Conservation (phyloP, 2,888 invertebrate species). For the Eustalomyia histrio region DNA sequence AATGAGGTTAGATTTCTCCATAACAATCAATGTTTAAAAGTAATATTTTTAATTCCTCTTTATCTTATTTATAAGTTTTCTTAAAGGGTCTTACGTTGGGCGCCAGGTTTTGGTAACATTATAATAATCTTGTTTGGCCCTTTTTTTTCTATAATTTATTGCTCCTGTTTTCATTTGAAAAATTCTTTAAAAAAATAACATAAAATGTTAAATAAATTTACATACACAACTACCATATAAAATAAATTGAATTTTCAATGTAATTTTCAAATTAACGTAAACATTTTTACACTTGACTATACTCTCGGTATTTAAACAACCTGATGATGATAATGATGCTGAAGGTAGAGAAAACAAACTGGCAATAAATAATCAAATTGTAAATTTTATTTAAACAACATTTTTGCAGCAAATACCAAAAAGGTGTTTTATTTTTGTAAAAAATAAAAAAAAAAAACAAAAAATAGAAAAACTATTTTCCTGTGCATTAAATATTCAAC, state of each 20-base stretch:
- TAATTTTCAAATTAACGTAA: constrained; percentile 33
- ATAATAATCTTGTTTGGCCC: no score
- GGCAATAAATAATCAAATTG: constrained; percentile 34
- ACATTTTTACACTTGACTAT: constrained; percentile 6
- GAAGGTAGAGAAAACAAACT: not conserved
- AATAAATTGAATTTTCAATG: constrained; percentile 42
- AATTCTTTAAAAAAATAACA: constrained; percentile 28
- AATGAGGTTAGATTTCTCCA: no score
- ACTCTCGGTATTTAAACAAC: no score
- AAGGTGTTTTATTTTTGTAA: not conserved
- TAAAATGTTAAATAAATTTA: constrained; percentile 36
- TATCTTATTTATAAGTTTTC: no score
- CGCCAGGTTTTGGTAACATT: no score
- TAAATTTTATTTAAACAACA: constrained; percentile 35
- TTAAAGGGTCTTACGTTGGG: no score
- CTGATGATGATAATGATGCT: no score
- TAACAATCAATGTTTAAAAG: no score
- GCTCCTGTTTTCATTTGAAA: not conserved
- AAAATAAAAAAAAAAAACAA: no score
- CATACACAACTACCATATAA: constrained; percentile 31
- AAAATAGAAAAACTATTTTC: constrained; percentile 7
- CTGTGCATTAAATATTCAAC: constrained; percentile 6
- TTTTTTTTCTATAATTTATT: no score
- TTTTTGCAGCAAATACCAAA: constrained; percentile 25
- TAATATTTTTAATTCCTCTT: no score